Evolutionary conservation across 1,140 invertebrate genomes (phyloP), one percentile per base, ranked within the genome.

Genomic region (Ceratina calcarata): DNA sequence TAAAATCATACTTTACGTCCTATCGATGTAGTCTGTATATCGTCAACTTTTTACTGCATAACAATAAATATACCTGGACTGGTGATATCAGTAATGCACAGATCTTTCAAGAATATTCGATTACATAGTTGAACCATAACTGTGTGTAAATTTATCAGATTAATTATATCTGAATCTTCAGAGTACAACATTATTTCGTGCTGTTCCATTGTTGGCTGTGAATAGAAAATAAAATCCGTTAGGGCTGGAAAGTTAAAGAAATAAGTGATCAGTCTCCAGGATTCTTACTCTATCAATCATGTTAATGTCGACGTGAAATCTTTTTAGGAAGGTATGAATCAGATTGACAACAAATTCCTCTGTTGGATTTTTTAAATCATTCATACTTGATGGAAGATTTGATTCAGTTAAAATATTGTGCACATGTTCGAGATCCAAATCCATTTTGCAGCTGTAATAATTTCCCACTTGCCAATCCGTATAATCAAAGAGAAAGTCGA

Each of bases 81-180:
- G 24, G 81, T 88, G 0, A 91, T 88, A 45, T 91, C 90, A 0
- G 75, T 89, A 49, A 91, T 73, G 74, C 55, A 79, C 37, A 91
- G 84, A 67, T 90, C 87, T 75, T 79, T 78, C 8, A 91, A 12
- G 83, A 89, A 90, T 81, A 91, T 89, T 60, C 84, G 65, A 24
- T 83, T 64, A 15, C 85, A 88, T 60, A 91, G 84, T 22, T 80
- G 73, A 27, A 55, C 37, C 51, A 90, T 83, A 55, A 73, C 83
- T 68, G 76, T 32, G 55, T 83, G 49, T 37, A 91, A 69, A 80
- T 91, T 91, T 37, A 90, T 83, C 7, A 88, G 57, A 20, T 68
- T 67, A 49, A 89, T 82, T 10, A 89, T 75, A 51, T 83, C 72
- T 0, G 57, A 75, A 49, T 90, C 83, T 7, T 89, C 84, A 0